Evolutionary conservation across 1,140 invertebrate species (phyloP), one percentile per base, ranked within the genome.

Genomic region (Drosophila santomea): DNA sequence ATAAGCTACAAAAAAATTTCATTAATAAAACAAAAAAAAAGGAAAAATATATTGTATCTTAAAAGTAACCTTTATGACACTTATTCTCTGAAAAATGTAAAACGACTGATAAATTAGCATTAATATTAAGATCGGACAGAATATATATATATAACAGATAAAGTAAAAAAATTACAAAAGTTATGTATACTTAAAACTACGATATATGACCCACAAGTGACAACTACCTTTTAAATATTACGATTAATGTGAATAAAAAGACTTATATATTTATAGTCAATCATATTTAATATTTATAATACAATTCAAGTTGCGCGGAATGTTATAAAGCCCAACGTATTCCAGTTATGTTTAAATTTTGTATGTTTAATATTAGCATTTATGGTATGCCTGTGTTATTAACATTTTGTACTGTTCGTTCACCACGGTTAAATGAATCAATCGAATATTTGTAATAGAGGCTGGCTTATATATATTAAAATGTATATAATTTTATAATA

Each of bases 231-330:
- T 36, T 62, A 62, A 61, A 54, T 61, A 54, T 74, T 61, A 85
- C 73, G 58, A 69, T 77, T 85, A 77, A 80, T 86, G 81, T 85
- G 81, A 85, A 88, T 80, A 77, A 79, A 72, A 88, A 86, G 83
- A 86, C 83, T 86, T 82, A 81, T 86, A 86, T 63, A 76, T 69
- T 75, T 75, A 82, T 72, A 79, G 62, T 78, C 69, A 78, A 79
- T 80, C 77, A 66, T 68, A 79, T 73, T 63, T 36, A 80, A 77
- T 47, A 73, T 75, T 72, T 20, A 58, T 60, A 56, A 61, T 20
- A 48, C 14, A 58, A 41, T 43, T 23, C 44, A 68, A 68, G 62
- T 57, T 62, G 58, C 57, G 59, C 55, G 58, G 43, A 63, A 62
- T 59, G 57, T 67, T 67, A 79, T 39, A 71, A 15, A 59, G 50